These are phyloP conservation scores for Orthonychiurus folsomi DNA, from an alignment of 2,888 invertebrate species.

Conservation along the genomic window DNA sequence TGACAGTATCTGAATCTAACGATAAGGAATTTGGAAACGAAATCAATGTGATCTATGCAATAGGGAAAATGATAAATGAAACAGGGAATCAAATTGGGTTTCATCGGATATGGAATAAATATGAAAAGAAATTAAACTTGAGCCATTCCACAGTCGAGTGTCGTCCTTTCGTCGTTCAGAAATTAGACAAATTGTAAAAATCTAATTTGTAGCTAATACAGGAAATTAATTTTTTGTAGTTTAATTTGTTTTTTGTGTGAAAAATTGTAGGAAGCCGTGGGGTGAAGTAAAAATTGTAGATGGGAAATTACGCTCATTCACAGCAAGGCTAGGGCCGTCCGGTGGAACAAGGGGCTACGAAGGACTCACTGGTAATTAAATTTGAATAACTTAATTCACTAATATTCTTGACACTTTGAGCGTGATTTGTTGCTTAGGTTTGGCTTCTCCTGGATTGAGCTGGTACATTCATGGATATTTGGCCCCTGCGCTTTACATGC, in stretches of 20 bases:
- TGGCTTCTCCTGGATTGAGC: slow-evolving; percentile 58
- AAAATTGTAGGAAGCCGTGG: too few relatives aligned
- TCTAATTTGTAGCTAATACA: too few relatives aligned
- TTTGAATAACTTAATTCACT: slow-evolving; percentile 5
- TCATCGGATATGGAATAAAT: slow-evolving; percentile 69
- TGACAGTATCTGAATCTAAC: slow-evolving; percentile 49
- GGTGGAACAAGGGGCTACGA: slow-evolving; percentile 71
- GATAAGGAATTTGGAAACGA: slow-evolving; percentile 41
- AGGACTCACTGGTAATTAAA: slow-evolving; percentile 59
- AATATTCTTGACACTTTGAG: background rate
- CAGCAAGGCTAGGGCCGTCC: slow-evolving; percentile 72
- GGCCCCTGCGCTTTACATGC: slow-evolving; percentile 76
- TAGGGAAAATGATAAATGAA: slow-evolving; percentile 60
- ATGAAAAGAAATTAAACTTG: slow-evolving; percentile 30
- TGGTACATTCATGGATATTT: slow-evolving; percentile 91
- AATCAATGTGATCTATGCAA: slow-evolving; percentile 68
- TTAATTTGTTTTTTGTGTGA: too few relatives aligned
- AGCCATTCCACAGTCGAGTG: background rate
- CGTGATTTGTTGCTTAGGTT: background rate
- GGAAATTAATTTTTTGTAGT: too few relatives aligned
- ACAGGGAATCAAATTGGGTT: slow-evolving; percentile 68
- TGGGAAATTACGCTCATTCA: slow-evolving; percentile 63
- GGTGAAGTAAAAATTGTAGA: slow-evolving; percentile 49
- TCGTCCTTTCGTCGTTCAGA: slow-evolving; percentile 47
- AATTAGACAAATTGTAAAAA: too few relatives aligned